Conservation (phyloP, 2,113 vertebrate species). For the Diglossa brunneiventris region DNA sequence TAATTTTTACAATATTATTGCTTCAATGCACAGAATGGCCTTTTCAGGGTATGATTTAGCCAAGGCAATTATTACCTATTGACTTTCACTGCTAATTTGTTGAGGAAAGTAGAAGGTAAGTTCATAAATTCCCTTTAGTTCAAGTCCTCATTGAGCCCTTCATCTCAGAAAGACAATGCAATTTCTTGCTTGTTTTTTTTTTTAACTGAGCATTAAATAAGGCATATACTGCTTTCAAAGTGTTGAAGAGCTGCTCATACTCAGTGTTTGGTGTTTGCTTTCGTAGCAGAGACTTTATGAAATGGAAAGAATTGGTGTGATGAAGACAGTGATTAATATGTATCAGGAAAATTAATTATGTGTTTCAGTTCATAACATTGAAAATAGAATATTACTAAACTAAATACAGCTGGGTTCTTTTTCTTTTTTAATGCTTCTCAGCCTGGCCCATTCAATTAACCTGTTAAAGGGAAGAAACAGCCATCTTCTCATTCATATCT, state of each 20-base stretch:
- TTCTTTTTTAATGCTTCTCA: slow-evolving; percentile 18
- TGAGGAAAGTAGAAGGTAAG: neutral
- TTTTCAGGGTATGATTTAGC: neutral
- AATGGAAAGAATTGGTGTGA: neutral
- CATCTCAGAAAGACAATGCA: neutral
- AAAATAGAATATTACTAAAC: neutral
- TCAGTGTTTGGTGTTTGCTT: neutral
- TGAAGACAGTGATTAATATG: neutral
- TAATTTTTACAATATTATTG: neutral
- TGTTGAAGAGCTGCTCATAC: neutral
- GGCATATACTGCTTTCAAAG: neutral
- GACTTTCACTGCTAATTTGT: neutral
- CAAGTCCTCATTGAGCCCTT: neutral
- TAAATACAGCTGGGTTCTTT: neutral
- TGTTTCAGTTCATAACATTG: neutral
- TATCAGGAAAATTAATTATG: neutral
- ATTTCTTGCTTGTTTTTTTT: neutral
- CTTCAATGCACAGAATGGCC: neutral
- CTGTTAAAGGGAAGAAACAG: slow-evolving; percentile 8
- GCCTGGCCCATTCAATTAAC: slow-evolving; percentile 5
- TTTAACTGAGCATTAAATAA: neutral
- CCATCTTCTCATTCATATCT: neutral
- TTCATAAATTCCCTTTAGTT: neutral
- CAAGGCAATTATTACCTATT: neutral
- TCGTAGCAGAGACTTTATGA: neutral